Evolutionary conservation across 1,140 invertebrate species (phyloP).

Genomic region (Scaptodrosophila lebanonensis): DNA sequence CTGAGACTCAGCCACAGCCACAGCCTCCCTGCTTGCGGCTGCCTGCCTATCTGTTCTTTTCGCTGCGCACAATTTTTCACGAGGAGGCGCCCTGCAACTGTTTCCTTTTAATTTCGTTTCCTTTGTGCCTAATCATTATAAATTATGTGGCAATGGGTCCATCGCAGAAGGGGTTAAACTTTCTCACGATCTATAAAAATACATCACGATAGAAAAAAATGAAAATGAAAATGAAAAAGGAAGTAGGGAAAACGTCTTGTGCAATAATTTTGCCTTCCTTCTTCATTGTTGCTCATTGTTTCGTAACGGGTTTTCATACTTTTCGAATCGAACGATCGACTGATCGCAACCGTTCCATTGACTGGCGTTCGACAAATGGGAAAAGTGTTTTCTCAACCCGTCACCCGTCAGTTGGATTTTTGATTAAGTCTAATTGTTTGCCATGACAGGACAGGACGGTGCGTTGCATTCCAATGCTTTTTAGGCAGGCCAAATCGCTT

Average conservation of each 20-base stretch:
- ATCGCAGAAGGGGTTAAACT: constrained; percentile 62
- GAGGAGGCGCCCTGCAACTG: constrained; percentile 49
- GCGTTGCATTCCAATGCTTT: neutral
- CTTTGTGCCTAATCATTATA: constrained; percentile 62
- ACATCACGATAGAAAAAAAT: constrained; percentile 32
- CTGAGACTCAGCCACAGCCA: constrained; percentile 21
- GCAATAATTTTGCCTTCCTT: constrained; percentile 25
- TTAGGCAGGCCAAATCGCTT: constrained; percentile 3
- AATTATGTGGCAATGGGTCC: constrained; percentile 63
- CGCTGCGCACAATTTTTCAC: too few species aligned
- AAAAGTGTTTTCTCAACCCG: constrained; percentile 46
- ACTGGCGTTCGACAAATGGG: constrained; percentile 24
- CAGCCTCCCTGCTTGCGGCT: too few species aligned
- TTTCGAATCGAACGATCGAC: constrained; percentile 1
- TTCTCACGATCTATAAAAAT: constrained; percentile 61
- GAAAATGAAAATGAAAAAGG: constrained; percentile 31
- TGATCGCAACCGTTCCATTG: constrained; percentile 17
- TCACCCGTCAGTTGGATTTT: constrained; percentile 40
- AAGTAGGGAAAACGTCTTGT: constrained; percentile 41
- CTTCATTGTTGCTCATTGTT: neutral
- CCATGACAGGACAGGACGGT: constrained; percentile 23
- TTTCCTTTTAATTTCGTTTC: constrained; percentile 39
- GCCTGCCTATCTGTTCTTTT: constrained; percentile 26
- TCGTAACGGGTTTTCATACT: constrained; percentile 47
- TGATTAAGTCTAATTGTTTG: constrained; percentile 53